These are phyloP conservation scores for Lottia scabra DNA, from an alignment of 2,888 invertebrate genomes.

Conservation along the genomic window DNA sequence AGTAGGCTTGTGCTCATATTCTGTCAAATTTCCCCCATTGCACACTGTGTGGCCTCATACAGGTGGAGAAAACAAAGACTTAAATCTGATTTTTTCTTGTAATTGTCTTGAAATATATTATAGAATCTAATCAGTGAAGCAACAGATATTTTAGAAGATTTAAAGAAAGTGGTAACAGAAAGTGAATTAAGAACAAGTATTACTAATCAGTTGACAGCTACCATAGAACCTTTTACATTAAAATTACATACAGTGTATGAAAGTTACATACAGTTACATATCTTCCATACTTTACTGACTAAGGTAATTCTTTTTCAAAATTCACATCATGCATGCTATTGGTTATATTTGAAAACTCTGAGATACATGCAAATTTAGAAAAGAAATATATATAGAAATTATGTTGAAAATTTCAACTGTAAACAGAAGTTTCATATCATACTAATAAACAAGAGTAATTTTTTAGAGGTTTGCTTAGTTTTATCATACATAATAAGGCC, in stretches of 20 bases:
- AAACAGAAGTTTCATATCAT: too few species aligned
- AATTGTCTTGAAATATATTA: background rate
- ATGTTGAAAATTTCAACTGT: too few species aligned
- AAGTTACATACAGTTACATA: conserved; percentile 45
- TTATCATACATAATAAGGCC: too few species aligned
- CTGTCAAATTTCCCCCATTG: too few species aligned
- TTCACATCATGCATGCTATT: background rate
- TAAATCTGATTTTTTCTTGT: too few species aligned
- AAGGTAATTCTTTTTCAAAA: conserved; percentile 39
- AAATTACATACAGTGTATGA: conserved; percentile 50
- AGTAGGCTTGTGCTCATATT: too few species aligned
- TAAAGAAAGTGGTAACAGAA: conserved; percentile 33
- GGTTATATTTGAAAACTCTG: background rate
- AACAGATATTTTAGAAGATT: conserved; percentile 47
- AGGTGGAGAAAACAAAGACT: too few species aligned
- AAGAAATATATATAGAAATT: too few species aligned
- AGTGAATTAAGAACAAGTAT: conserved; percentile 33
- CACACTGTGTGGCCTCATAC: too few species aligned
- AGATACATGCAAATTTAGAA: background rate
- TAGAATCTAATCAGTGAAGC: conserved; percentile 51
- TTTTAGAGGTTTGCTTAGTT: too few species aligned
- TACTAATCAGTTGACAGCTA: conserved; percentile 41
- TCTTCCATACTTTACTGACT: conserved; percentile 48
- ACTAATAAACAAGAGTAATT: too few species aligned
- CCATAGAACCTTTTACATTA: conserved; percentile 49